Evolutionary conservation across 2,113 vertebrate species (phyloP).

Genomic region (Channa maculata): DNA sequence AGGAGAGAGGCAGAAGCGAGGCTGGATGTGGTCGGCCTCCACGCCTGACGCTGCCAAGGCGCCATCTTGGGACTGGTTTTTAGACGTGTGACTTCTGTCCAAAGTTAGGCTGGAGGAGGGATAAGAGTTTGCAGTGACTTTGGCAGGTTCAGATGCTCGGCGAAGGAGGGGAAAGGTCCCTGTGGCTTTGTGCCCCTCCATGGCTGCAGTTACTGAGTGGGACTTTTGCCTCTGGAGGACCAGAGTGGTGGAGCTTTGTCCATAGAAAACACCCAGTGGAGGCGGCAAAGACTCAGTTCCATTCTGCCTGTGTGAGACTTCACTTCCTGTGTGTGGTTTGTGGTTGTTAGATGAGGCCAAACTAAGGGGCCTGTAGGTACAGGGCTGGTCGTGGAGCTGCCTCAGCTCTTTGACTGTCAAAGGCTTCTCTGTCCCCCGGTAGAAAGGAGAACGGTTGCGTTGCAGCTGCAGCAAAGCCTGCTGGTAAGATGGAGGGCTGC

Average conservation of each 20-base stretch:
- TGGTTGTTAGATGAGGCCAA: slow-evolving; percentile 4
- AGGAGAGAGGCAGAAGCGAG: slow-evolving; percentile 68
- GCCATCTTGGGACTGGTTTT: slow-evolving; percentile 25
- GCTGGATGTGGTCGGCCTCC: slow-evolving; percentile 44
- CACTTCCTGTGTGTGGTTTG: slow-evolving; percentile 37
- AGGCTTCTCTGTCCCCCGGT: slow-evolving; percentile 59
- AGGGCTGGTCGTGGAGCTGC: slow-evolving; percentile 57
- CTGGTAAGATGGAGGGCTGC: slow-evolving; percentile 74
- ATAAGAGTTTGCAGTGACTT: background rate
- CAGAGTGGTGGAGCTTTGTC: slow-evolving; percentile 75
- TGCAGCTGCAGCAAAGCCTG: slow-evolving; percentile 74
- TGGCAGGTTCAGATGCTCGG: slow-evolving; percentile 59
- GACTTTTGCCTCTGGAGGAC: slow-evolving; percentile 71
- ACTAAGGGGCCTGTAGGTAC: background rate
- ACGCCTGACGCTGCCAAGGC: slow-evolving; percentile 48
- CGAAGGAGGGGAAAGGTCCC: slow-evolving; percentile 56
- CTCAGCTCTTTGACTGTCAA: slow-evolving; percentile 67
- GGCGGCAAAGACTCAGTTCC: slow-evolving; percentile 47
- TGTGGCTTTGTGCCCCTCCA: slow-evolving; percentile 32
- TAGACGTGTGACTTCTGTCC: slow-evolving; percentile 35
- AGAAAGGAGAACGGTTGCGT: slow-evolving; percentile 68
- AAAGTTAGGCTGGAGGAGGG: slow-evolving; percentile 20
- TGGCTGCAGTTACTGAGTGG: slow-evolving; percentile 40
- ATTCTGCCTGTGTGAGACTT: slow-evolving; percentile 8
- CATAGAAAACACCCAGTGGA: slow-evolving; percentile 79